Evolutionary conservation across 2,113 vertebrate species (phyloP).

Genomic region (pig (Sus scrofa)): T2T-Sscrofa CM000814.6:19998001-19998500

Average conservation of each 20-base stretch:
- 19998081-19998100: constrained; percentile 57
- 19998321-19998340: background rate
- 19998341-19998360: constrained; percentile 36
- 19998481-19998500: constrained; percentile 65
- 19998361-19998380: constrained; percentile 76
- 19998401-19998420: constrained; percentile 70
- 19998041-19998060: constrained; percentile 35
- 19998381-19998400: constrained; percentile 56
- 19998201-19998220: background rate
- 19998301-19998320: constrained; percentile 42
- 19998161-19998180: background rate
- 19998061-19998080: background rate
- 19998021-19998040: constrained; percentile 41
- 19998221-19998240: constrained; percentile 50
- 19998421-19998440: constrained; percentile 80
- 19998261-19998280: background rate
- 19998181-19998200: background rate
- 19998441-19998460: constrained; percentile 87
- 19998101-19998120: constrained; percentile 50
- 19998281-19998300: background rate
- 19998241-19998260: background rate
- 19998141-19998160: background rate
- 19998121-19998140: background rate
- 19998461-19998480: constrained; percentile 78
- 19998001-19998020: constrained; percentile 52